These are phyloP conservation scores for Pseudachorutes palmiensis DNA, from an alignment of 1,140 invertebrate species.

Conservation along the genomic window DNA sequence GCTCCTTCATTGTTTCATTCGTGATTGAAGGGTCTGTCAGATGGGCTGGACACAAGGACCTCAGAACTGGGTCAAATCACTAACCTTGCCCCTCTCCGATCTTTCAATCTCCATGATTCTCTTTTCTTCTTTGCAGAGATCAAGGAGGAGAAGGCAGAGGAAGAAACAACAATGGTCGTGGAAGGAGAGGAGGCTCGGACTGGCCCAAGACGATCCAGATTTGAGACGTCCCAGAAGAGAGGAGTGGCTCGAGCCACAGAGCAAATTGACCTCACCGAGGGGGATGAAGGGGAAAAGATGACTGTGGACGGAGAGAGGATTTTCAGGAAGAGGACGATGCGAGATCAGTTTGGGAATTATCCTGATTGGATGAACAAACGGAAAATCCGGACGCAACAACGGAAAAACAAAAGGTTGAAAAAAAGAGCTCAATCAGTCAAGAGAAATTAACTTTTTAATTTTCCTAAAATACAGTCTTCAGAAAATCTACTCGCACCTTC, in stretches of 20 bases:
- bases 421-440: slow-evolving; percentile 12
- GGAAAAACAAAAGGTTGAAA: slow-evolving; percentile 34
- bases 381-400: slow-evolving; percentile 32
- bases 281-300: slow-evolving; percentile 39
- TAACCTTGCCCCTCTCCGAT: too few relatives aligned
- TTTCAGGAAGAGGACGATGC: slow-evolving; percentile 53
- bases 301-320: slow-evolving; percentile 44
- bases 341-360: slow-evolving; percentile 55
- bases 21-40: background rate
- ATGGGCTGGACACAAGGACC: too few relatives aligned
- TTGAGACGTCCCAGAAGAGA: slow-evolving; percentile 7
- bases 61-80: too few relatives aligned
- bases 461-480: background rate
- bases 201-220: background rate
- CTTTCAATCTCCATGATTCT: background rate
- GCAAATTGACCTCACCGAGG: background rate
- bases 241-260: background rate
- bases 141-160: slow-evolving; percentile 16
- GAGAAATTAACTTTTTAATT: slow-evolving; percentile 11
- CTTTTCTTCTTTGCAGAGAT: slow-evolving; percentile 14
- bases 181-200: background rate
- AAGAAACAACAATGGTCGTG: background rate
- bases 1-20: background rate
- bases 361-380: slow-evolving; percentile 42
- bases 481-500: background rate